phyloP scores from a whole-genome alignment of 2,797 vertebrate species.

The Pelodytes ibericus region DNA sequence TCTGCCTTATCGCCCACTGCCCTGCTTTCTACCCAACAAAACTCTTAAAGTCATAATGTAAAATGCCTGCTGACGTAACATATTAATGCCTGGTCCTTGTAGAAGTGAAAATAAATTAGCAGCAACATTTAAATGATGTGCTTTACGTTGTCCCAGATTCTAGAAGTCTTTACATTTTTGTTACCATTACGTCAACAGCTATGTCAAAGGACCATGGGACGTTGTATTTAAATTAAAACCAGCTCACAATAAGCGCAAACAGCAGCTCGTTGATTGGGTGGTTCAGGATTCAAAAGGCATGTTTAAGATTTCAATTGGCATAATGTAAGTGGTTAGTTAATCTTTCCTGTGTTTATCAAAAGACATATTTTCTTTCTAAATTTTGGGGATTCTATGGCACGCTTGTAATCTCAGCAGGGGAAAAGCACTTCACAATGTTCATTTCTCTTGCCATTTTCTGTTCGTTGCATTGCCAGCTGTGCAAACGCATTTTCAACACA shows the following conservation, averaged over 20 bases:
- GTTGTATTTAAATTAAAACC: neutral
- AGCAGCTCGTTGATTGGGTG: neutral
- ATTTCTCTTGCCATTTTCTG: conserved; percentile 1
- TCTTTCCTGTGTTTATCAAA: conserved; percentile 16
- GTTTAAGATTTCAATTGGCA: conserved; percentile 11
- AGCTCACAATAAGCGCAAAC: conserved; percentile 4
- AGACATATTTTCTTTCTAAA: conserved; percentile 7
- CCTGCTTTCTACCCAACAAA: conserved; percentile 17
- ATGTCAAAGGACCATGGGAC: conserved; percentile 22
- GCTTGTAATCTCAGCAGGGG: conserved; percentile 24
- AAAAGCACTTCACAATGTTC: conserved; percentile 22
- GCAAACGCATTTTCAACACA: neutral
- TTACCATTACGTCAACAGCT: conserved; percentile 27
- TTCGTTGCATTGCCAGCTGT: conserved; percentile 9
- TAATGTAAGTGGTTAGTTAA: conserved; percentile 16
- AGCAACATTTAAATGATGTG: conserved; percentile 1
- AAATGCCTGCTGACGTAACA: conserved; percentile 22
- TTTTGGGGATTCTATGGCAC: conserved; percentile 1
- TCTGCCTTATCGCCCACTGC: neutral
- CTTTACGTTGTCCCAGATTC: conserved; percentile 4
- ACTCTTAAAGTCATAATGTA: neutral
- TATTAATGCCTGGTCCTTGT: conserved; percentile 11
- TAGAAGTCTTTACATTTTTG: conserved; percentile 1
- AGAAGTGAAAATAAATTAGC: conserved; percentile 14
- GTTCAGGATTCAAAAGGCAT: conserved; percentile 20